Evolutionary conservation across 1,140 invertebrate genomes (phyloP).

Genomic region (Drosophila yakuba): DNA sequence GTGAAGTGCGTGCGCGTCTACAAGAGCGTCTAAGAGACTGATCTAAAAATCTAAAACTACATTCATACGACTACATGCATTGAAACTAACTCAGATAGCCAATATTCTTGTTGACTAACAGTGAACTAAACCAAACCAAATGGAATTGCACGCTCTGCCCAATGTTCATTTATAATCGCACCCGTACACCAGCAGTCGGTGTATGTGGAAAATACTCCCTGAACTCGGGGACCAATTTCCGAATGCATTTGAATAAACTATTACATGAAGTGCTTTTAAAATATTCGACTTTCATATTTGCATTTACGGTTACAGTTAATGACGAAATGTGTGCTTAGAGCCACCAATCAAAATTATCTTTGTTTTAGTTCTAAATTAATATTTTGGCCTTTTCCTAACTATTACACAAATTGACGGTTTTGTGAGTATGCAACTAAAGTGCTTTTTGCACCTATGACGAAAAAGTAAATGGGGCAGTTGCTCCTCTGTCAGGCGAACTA

Average conservation of each 20-base stretch:
- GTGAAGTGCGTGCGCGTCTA: constrained; percentile 90
- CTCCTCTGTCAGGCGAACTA: too few species aligned
- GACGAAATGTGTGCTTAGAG: constrained; percentile 1
- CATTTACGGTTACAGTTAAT: not conserved
- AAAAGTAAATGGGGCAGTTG: too few species aligned
- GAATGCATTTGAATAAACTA: constrained; percentile 76
- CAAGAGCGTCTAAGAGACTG: constrained; percentile 85
- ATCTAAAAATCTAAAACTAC: constrained; percentile 57
- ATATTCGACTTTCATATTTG: not conserved
- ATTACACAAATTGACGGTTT: not conserved
- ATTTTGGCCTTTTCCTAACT: not conserved
- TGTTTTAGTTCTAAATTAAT: not conserved
- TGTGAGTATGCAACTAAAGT: not conserved
- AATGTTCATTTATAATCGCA: constrained; percentile 66
- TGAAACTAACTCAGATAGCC: constrained; percentile 66
- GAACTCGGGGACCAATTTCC: constrained; percentile 28
- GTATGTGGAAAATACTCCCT: constrained; percentile 32
- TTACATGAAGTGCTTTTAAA: constrained; percentile 50
- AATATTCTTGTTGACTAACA: constrained; percentile 74
- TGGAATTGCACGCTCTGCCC: constrained; percentile 62
- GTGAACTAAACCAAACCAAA: constrained; percentile 38
- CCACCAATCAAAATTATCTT: constrained; percentile 1
- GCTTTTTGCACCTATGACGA: not conserved
- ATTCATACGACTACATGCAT: constrained; percentile 61
- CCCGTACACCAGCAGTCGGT: constrained; percentile 20